Evolutionary conservation across 2,113 vertebrate species (phyloP), one percentile per base, ranked within the genome.

Genomic region (Neotoma lepida): DNA sequence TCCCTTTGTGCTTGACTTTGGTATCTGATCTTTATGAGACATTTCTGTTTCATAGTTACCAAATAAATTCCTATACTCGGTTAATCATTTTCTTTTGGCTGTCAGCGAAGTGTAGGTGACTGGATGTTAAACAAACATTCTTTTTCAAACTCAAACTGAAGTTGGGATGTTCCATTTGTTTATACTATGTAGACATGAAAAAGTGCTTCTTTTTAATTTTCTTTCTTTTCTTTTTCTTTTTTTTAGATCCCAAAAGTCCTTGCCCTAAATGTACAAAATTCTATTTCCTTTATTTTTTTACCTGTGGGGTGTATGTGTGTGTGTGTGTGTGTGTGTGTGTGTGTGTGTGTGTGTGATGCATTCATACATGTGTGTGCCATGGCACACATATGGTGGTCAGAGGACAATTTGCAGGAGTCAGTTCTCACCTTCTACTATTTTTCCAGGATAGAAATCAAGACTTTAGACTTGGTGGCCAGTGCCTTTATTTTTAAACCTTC

Each of bases 91-190:
- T 88, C 96, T 82, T 77, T 90, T 93, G 88, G 39, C 95, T 94
- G 77, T 95, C 90, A 97, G 81, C 88, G 68, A 96, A 88, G 49
- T 93, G 39, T 92, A 96, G 81, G 90, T 97, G 77, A 95, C 68
- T 85, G 61, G 95, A 96, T 96, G 90, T 96, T 95, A 94, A 89
- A 85, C 58, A 95, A 97, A 96, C 88, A 93, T 93, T 95, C 63
- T 82, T 92, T 95, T 90, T 84, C 71, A 97, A 96, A 93, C 14
- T 82, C 68, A 73, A 86, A 81, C 68, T 74, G 58, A 94, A 97
- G 90, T 94, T 70, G 89, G 68, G 94, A 96, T 92, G 93, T 96
- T 81, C 81, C 54, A 85, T 80, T 93, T 95, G 73, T 96, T 93
- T 95, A 94, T 94, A 92, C 33, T 92, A 89, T 92, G 81, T 66